phyloP scores from a whole-genome alignment of 2,113 vertebrate genomes.

The Pampusana beccarii region DNA sequence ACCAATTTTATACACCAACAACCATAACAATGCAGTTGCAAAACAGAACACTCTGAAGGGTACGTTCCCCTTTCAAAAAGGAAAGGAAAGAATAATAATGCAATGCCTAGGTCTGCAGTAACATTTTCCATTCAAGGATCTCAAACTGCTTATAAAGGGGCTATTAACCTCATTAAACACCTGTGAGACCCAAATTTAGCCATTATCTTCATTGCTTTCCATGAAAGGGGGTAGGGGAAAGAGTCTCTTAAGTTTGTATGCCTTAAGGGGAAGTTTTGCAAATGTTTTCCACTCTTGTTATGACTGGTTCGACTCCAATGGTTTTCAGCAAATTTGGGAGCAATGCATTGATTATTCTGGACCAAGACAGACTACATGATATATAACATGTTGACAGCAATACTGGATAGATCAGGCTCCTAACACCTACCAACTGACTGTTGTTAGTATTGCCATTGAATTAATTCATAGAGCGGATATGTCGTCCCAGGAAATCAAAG shows the following conservation, averaged over 20 bases:
- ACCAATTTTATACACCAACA: slow-evolving; percentile 78
- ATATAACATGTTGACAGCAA: slow-evolving; percentile 13
- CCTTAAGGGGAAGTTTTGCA: background rate
- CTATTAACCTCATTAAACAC: slow-evolving; percentile 17
- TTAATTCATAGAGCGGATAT: background rate
- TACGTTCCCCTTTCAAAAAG: slow-evolving; percentile 41
- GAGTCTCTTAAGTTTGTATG: background rate
- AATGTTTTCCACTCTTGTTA: background rate
- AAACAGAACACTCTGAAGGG: slow-evolving; percentile 68
- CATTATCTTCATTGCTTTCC: background rate
- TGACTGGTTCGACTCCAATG: slow-evolving; percentile 1
- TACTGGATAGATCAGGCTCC: slow-evolving; percentile 6
- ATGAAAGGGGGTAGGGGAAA: background rate
- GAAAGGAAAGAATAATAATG: background rate
- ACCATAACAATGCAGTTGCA: slow-evolving; percentile 69
- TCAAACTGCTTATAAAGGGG: background rate
- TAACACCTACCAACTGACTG: background rate
- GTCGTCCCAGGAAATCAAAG: background rate
- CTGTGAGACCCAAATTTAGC: background rate
- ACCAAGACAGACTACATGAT: slow-evolving; percentile 11
- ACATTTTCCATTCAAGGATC: background rate
- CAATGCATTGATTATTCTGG: slow-evolving; percentile 25
- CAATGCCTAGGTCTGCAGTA: background rate
- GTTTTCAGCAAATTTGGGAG: slow-evolving; percentile 25
- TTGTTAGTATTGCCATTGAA: background rate